Evolutionary conservation across 1,140 invertebrate species (phyloP).

Genomic region (Drosophila bifasciata): DNA sequence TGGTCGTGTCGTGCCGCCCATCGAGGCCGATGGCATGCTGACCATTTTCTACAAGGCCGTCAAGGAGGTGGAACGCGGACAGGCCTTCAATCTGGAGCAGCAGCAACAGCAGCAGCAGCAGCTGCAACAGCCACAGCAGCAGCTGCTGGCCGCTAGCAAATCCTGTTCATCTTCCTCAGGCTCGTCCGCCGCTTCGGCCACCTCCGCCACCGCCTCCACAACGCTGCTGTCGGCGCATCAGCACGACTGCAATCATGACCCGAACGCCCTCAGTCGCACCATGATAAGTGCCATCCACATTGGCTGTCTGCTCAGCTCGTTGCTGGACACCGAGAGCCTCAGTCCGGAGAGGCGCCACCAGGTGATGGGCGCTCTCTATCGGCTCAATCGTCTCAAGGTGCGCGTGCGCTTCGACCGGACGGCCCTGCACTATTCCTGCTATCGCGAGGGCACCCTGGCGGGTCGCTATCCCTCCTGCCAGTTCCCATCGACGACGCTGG

Average conservation of each 20-base stretch:
- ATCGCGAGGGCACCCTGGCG: conserved; percentile 85
- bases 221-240: conserved; percentile 63
- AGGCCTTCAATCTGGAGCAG: conserved; percentile 67
- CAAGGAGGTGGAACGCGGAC: conserved; percentile 87
- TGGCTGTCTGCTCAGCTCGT: conserved; percentile 89
- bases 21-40: conserved; percentile 92
- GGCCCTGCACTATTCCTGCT: conserved; percentile 93
- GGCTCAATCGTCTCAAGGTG: conserved; percentile 90
- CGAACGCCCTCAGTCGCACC: conserved; percentile 91
- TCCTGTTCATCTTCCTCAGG: conserved; percentile 41
- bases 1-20: conserved; percentile 90
- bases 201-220: conserved; percentile 52
- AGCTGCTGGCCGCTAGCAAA: conserved; percentile 38
- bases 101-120: conserved; percentile 59
- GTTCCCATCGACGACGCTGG: conserved; percentile 90
- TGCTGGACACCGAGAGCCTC: conserved; percentile 85
- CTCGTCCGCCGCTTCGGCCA: conserved; percentile 39
- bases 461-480: conserved; percentile 90
- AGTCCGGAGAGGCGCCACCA: conserved; percentile 85
- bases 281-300: conserved; percentile 94
- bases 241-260: conserved; percentile 88
- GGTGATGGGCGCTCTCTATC: conserved; percentile 88
- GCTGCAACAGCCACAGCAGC: conserved; percentile 48
- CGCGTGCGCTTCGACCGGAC: conserved; percentile 88
- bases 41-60: conserved; percentile 92